These are phyloP conservation scores for Amphimedon queenslandica DNA, from an alignment of 37 sponge, comb jelly and placozoan genomes.

Conservation along the genomic window DNA sequence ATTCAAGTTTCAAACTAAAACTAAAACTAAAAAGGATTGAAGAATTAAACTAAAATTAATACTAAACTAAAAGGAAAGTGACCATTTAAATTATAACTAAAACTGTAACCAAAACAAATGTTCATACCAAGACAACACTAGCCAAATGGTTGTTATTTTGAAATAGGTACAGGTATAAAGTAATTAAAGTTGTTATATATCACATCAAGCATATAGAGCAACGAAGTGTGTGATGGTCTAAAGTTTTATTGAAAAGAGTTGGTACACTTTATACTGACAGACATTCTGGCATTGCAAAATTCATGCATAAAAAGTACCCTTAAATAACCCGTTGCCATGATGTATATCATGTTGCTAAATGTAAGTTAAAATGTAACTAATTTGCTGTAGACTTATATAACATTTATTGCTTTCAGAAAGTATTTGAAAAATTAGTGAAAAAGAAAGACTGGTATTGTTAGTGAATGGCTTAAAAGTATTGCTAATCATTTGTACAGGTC, in stretches of 20 bases:
- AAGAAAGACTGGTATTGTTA: conserved; percentile 30
- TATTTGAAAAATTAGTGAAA: conserved; percentile 18
- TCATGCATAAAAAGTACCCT: neutral
- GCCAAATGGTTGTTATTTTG: no score
- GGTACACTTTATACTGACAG: conserved; percentile 24
- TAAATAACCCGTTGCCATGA: conserved; percentile 9
- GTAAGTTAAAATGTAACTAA: conserved; percentile 4
- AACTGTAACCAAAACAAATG: no score
- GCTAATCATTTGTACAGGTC: no score
- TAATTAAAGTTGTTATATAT: neutral
- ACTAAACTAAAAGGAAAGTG: no score
- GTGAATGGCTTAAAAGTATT: conserved; percentile 44
- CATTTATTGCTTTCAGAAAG: conserved; percentile 26
- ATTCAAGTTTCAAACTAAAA: no score
- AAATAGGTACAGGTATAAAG: no score
- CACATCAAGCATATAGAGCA: conserved; percentile 32
- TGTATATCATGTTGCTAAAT: conserved; percentile 38
- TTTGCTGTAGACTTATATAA: neutral
- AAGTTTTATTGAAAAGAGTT: conserved; percentile 28
- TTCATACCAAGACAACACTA: no score
- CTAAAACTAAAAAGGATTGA: no score
- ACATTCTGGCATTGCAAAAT: conserved; percentile 24
- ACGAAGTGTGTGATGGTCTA: conserved; percentile 17
- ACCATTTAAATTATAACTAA: no score
- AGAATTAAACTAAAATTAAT: no score